Conservation (phyloP, 2,113 vertebrate genomes). For the Myiagra hebetior region DNA sequence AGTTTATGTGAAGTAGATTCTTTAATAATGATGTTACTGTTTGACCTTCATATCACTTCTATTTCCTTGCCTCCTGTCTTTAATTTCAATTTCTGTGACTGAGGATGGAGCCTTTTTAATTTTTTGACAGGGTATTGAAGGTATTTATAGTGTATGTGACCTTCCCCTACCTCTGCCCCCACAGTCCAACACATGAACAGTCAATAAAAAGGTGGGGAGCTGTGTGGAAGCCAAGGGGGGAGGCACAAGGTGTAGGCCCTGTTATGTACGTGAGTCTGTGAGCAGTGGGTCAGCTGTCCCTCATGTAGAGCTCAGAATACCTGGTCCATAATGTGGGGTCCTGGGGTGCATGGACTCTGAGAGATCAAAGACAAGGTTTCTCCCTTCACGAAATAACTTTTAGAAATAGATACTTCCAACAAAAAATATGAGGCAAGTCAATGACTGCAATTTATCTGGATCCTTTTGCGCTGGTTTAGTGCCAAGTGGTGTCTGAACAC, state of each 20-base stretch:
- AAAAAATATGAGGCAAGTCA: background rate
- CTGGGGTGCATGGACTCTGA: background rate
- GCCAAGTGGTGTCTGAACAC: background rate
- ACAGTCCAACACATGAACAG: background rate
- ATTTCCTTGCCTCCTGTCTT: background rate
- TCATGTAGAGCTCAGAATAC: rapidly evolving
- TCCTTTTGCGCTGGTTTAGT: background rate
- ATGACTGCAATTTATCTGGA: background rate
- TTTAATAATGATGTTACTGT: background rate
- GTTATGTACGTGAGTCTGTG: rapidly evolving
- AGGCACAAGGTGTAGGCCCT: background rate
- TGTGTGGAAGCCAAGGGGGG: background rate
- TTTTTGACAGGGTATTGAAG: background rate
- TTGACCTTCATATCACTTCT: background rate
- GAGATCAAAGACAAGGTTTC: background rate
- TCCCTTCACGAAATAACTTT: background rate
- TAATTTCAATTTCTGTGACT: background rate
- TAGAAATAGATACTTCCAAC: background rate
- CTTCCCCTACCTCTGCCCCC: background rate
- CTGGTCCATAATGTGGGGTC: rapidly evolving
- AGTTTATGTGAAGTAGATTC: background rate
- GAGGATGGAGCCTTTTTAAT: background rate
- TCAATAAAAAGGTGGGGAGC: background rate
- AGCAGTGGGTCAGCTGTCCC: background rate
- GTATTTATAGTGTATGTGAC: background rate